A percentile compares a stretch with the other conserved stretches of the same genome.
phyloP scores from a whole-genome alignment of 2,888 invertebrate species.

The Mellilla xanthometata region DNA sequence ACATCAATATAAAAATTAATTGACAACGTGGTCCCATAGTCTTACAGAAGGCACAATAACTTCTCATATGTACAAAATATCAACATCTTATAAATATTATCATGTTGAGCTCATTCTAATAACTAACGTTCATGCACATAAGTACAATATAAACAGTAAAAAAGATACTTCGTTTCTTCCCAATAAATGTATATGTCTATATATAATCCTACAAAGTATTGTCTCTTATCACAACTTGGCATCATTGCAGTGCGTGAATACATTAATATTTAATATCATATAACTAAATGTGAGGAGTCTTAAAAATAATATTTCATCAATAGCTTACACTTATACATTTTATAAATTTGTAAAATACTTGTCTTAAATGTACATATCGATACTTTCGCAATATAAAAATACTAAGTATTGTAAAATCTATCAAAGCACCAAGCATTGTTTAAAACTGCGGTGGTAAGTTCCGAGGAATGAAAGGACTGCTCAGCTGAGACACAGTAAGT shows the following conservation, averaged over 20 bases:
- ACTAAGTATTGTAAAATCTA: too few species aligned
- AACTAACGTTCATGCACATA: too few species aligned
- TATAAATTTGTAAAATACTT: background rate
- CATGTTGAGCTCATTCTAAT: slow-evolving; percentile 44
- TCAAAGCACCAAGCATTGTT: too few species aligned
- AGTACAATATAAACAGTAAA: slow-evolving; percentile 35
- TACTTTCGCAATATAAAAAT: too few species aligned
- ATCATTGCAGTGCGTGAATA: slow-evolving; percentile 40
- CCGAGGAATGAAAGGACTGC: too few species aligned
- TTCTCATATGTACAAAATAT: slow-evolving; percentile 35
- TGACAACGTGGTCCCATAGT: slow-evolving; percentile 65
- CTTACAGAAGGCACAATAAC: slow-evolving; percentile 64
- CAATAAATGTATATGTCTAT: background rate
- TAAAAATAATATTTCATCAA: slow-evolving; percentile 3
- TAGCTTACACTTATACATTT: background rate
- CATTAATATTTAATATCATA: background rate
- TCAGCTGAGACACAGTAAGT: too few species aligned
- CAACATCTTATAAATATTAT: slow-evolving; percentile 49
- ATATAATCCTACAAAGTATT: slow-evolving; percentile 38
- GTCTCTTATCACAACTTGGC: slow-evolving; percentile 57
- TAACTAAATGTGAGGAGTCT: background rate
- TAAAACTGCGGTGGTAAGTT: too few species aligned
- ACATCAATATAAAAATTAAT: slow-evolving; percentile 58
- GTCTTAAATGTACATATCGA: background rate
- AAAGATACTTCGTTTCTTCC: slow-evolving; percentile 25